phyloP scores from a whole-genome alignment of 2,888 invertebrate species.

The Aquatica leii region DNA sequence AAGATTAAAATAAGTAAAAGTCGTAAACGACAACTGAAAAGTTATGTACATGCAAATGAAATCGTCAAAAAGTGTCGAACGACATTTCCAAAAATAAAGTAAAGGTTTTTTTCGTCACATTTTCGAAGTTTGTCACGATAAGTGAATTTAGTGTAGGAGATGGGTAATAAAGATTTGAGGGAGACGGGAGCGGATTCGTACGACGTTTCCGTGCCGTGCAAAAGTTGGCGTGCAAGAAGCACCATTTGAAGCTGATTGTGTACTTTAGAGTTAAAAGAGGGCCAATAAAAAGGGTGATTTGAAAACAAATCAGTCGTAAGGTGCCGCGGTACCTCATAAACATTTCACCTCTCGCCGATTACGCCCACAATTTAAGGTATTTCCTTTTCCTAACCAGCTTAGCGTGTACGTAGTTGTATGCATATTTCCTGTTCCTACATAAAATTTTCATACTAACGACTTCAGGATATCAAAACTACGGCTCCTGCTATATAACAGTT shows the following conservation, averaged over 20 bases:
- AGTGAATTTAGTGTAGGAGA: constrained; percentile 46
- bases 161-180: constrained; percentile 45
- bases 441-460: constrained; percentile 36
- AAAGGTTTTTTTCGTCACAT: constrained; percentile 30
- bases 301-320: constrained; percentile 40
- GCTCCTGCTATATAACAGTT: constrained; percentile 18
- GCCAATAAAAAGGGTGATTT: constrained; percentile 38
- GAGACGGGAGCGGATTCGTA: constrained; percentile 37
- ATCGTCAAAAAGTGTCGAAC: constrained; percentile 26
- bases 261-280: constrained; percentile 39
- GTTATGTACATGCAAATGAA: constrained; percentile 28
- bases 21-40: constrained; percentile 21
- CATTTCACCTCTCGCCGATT: constrained; percentile 37
- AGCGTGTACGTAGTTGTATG: constrained; percentile 32
- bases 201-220: constrained; percentile 38
- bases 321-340: constrained; percentile 37
- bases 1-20: background rate
- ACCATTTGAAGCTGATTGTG: constrained; percentile 42
- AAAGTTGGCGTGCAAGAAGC: constrained; percentile 41
- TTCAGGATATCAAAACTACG: constrained; percentile 21
- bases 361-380: constrained; percentile 38
- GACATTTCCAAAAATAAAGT: constrained; percentile 14
- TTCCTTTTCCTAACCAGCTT: constrained; percentile 36
- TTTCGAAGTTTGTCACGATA: constrained; percentile 40
- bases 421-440: constrained; percentile 36